phyloP scores from a whole-genome alignment of 2,888 invertebrate genomes.

The Glaucopsyche alexis region DNA sequence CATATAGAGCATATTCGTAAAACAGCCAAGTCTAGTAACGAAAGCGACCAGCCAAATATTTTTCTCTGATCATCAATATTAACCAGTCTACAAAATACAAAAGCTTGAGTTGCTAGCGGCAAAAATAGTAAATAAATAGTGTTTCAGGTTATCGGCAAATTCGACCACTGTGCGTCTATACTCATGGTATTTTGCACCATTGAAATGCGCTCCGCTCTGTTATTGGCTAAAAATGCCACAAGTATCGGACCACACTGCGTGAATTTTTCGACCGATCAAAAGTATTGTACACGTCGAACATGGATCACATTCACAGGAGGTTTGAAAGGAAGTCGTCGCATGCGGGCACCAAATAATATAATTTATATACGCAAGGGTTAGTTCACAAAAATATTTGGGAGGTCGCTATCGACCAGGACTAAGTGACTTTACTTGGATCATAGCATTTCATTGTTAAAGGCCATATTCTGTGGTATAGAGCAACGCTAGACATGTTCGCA shows the following conservation, averaged over 20 bases:
- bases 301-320: conserved; percentile 67
- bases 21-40: conserved; percentile 68
- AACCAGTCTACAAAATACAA: conserved; percentile 41
- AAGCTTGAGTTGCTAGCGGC: conserved; percentile 64
- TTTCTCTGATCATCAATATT: conserved; percentile 39
- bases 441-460: conserved; percentile 40
- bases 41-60: conserved; percentile 75
- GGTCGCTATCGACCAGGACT: conserved; percentile 57
- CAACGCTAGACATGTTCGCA: conserved; percentile 45
- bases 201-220: conserved; percentile 39
- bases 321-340: conserved; percentile 57
- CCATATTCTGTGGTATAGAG: conserved; percentile 40
- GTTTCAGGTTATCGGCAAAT: conserved; percentile 47
- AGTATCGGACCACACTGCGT: conserved; percentile 46
- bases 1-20: conserved; percentile 58
- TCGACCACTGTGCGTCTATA: conserved; percentile 47
- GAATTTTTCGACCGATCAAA: conserved; percentile 44
- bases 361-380: conserved; percentile 52
- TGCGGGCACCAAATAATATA: conserved; percentile 60
- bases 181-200: conserved; percentile 30
- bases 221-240: conserved; percentile 43
- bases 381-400: conserved; percentile 63
- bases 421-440: conserved; percentile 42
- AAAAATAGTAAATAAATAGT: conserved; percentile 59
- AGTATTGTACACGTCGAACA: conserved; percentile 55